These are phyloP conservation scores for Pseudanteris insignis DNA, from an alignment of 2,888 invertebrate species.

Conservation along the genomic window DNA sequence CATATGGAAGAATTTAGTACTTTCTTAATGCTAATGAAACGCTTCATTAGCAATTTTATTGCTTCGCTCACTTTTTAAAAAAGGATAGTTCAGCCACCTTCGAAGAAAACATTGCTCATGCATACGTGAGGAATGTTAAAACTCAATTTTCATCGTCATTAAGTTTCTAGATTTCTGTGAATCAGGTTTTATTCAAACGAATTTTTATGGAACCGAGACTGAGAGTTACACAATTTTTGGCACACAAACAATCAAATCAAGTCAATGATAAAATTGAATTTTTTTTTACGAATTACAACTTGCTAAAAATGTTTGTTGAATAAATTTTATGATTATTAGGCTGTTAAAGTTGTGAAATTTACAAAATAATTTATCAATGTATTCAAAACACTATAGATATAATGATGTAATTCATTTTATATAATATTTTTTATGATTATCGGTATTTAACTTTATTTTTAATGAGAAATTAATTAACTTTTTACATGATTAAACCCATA, in stretches of 20 bases:
- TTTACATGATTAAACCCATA: too few species aligned
- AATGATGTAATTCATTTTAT: too few species aligned
- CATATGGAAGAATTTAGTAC: slow-evolving; percentile 22
- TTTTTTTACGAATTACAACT: too few species aligned
- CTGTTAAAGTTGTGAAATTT: too few species aligned
- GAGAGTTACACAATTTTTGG: neutral
- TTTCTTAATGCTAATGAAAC: slow-evolving; percentile 38
- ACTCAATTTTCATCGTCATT: slow-evolving; percentile 34
- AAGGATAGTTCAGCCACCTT: slow-evolving; percentile 35
- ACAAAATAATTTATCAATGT: too few species aligned
- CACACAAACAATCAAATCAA: neutral
- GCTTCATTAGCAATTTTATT: slow-evolving; percentile 43
- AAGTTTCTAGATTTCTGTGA: slow-evolving; percentile 28
- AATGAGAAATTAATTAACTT: slow-evolving; percentile 4
- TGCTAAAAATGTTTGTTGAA: too few species aligned
- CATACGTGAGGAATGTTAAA: slow-evolving; percentile 20
- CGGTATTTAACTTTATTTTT: too few species aligned
- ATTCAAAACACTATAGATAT: too few species aligned
- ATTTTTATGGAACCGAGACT: neutral
- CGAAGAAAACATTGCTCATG: slow-evolving; percentile 27
- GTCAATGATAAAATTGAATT: too few species aligned
- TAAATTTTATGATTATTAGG: too few species aligned
- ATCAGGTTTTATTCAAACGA: neutral
- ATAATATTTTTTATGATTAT: too few species aligned
- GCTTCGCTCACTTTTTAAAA: slow-evolving; percentile 25